Evolutionary conservation across 2,797 vertebrate genomes (phyloP).

Genomic region (Tragopan temminckii): DNA sequence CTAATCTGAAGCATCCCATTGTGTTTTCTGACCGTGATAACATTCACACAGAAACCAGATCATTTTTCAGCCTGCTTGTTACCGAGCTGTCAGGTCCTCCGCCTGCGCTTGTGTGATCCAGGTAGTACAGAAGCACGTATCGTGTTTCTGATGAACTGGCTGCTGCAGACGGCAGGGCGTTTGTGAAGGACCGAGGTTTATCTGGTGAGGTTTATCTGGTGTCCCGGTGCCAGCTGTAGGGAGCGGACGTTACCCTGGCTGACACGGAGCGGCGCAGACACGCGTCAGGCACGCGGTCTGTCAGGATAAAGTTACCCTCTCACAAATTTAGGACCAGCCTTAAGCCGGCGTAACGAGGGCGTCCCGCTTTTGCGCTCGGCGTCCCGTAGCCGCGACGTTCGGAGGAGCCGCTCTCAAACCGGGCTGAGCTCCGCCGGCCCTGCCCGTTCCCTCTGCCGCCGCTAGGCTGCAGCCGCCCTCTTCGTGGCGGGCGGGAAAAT

Average conservation of each 20-base stretch:
- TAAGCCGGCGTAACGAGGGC: constrained; percentile 16
- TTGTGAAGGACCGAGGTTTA: constrained; percentile 13
- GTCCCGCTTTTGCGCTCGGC: not conserved
- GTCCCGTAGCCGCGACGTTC: not conserved
- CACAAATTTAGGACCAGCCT: constrained; percentile 32
- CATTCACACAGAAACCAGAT: not conserved
- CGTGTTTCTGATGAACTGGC: constrained; percentile 2
- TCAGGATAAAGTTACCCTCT: constrained; percentile 49
- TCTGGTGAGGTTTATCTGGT: constrained; percentile 19
- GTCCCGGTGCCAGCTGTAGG: not conserved
- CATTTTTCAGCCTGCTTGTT: not conserved
- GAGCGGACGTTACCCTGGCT: not conserved
- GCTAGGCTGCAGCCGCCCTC: constrained; percentile 61
- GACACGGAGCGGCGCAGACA: not conserved
- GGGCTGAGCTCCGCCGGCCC: not conserved
- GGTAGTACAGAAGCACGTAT: not conserved
- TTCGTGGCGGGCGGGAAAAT: not conserved
- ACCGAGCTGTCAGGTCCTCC: not conserved
- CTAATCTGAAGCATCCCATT: constrained; percentile 25
- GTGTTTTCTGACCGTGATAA: not conserved
- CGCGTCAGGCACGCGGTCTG: not conserved
- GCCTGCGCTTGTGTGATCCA: not conserved
- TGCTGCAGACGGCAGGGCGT: not conserved
- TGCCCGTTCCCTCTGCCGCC: not conserved
- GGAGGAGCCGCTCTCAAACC: not conserved